phyloP scores from a whole-genome alignment of 2,888 invertebrate species.

The Poecilus cupreus region DNA sequence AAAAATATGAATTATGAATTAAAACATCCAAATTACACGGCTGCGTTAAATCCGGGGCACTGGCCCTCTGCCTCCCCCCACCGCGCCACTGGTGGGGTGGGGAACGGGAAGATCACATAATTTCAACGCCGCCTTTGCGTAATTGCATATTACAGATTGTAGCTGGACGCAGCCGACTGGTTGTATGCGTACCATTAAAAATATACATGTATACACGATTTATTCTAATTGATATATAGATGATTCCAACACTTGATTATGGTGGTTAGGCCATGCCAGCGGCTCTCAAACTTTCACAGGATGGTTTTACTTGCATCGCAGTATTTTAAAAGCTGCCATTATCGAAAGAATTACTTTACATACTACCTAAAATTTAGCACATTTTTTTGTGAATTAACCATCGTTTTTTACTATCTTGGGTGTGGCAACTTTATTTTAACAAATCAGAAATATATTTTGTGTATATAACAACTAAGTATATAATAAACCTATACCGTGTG shows the following conservation, averaged over 20 bases:
- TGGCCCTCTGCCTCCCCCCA: background rate
- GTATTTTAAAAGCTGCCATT: background rate
- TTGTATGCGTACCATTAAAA: conserved; percentile 45
- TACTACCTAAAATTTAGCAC: no score
- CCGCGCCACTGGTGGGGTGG: background rate
- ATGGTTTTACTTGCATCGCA: background rate
- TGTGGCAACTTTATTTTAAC: no score
- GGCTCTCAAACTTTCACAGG: conserved; percentile 4
- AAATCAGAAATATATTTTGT: no score
- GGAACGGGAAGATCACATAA: conserved; percentile 21
- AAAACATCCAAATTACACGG: conserved; percentile 57
- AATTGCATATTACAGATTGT: conserved; percentile 52
- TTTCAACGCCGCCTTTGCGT: conserved; percentile 45
- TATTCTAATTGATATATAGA: conserved; percentile 56
- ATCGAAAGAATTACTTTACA: no score
- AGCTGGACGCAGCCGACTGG: background rate
- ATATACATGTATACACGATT: conserved; percentile 56
- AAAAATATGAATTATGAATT: conserved; percentile 60
- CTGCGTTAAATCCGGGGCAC: conserved; percentile 37
- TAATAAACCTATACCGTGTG: no score
- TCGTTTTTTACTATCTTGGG: no score
- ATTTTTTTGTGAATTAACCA: no score
- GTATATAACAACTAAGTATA: no score
- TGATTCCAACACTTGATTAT: conserved; percentile 51
- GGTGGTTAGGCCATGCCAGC: conserved; percentile 14